Evolutionary conservation across 2,113 vertebrate genomes (phyloP).

Genomic region (Petrocephalus microphthalmus): DNA sequence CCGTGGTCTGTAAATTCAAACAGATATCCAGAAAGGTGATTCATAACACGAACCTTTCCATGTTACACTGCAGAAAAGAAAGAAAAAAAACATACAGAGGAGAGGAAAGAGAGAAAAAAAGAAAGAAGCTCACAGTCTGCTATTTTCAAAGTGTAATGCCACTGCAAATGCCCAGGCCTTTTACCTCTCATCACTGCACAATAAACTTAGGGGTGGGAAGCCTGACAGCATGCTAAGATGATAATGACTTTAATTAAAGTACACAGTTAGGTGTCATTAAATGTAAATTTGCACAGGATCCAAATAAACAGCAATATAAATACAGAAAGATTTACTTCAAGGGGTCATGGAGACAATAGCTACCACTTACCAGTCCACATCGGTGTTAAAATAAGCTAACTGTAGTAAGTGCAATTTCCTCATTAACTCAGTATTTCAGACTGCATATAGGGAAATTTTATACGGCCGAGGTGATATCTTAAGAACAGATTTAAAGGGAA

Average conservation of each 20-base stretch:
- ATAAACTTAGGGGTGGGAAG: neutral
- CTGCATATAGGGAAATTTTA: neutral
- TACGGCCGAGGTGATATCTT: neutral
- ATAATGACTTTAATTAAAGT: neutral
- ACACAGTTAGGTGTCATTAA: neutral
- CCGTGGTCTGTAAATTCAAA: slow-evolving; percentile 41
- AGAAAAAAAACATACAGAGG: neutral
- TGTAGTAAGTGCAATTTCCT: neutral
- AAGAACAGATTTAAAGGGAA: neutral
- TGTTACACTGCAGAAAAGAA: slow-evolving; percentile 47
- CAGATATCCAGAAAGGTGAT: slow-evolving; percentile 56
- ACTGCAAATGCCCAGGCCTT: neutral
- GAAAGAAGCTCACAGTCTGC: neutral
- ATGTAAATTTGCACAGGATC: neutral
- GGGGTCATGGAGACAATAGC: neutral
- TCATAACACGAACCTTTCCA: slow-evolving; percentile 54
- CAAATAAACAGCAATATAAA: neutral
- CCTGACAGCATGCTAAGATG: neutral
- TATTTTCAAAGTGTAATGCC: neutral
- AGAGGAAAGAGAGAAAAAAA: no score
- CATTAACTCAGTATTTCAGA: neutral
- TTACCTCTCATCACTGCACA: neutral
- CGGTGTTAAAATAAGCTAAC: neutral
- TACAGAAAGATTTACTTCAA: neutral
- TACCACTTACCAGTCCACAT: no score